Evolutionary conservation across 2,797 vertebrate species (phyloP).

Genomic region (Gadopsis marmoratus): DNA sequence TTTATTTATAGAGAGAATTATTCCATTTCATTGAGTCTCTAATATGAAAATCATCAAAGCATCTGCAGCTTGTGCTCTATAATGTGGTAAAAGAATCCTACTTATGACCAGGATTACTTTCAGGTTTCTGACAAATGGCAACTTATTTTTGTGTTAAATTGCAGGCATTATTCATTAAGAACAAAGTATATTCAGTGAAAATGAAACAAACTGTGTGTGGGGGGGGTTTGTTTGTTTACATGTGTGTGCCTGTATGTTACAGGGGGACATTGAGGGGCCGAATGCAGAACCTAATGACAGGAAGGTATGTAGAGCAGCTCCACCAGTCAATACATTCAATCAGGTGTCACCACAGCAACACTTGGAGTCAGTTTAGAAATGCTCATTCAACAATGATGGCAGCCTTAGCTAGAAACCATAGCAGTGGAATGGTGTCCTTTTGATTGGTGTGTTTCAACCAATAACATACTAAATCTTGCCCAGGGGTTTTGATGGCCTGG

Average conservation of each 20-base stretch:
- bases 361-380: neutral
- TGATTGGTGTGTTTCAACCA: constrained; percentile 3
- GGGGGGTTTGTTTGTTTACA: neutral
- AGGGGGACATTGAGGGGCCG: constrained; percentile 73
- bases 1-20: neutral
- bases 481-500: neutral
- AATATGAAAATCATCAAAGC: neutral
- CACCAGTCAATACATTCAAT: neutral
- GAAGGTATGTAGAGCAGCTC: constrained; percentile 65
- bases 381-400: neutral
- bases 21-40: neutral
- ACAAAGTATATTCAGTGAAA: neutral
- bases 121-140: neutral
- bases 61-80: neutral
- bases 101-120: neutral
- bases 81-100: neutral
- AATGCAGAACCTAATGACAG: constrained; percentile 70
- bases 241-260: constrained; percentile 37
- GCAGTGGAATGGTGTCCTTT: neutral
- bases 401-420: too few species aligned
- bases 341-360: neutral
- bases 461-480: neutral
- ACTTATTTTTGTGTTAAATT: neutral
- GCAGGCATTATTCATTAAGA: constrained; percentile 1
- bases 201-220: neutral